A percentile compares a stretch with the other conserved stretches of the same genome.
phyloP scores from a whole-genome alignment of 2,113 vertebrate genomes.

The Vanacampus margaritifer region DNA sequence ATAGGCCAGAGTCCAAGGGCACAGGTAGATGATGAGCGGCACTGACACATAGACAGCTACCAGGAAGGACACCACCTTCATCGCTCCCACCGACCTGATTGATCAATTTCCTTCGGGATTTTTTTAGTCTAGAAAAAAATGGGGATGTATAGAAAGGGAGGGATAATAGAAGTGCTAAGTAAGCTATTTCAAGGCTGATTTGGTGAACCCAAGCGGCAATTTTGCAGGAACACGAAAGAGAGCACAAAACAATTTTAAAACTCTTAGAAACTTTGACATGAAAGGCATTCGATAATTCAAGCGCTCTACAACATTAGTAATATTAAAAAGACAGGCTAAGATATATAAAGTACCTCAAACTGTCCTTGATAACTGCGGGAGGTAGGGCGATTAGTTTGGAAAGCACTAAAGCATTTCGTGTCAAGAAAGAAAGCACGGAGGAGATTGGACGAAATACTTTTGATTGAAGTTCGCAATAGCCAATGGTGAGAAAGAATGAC shows the following conservation, averaged over 20 bases:
- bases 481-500: neutral
- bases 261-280: neutral
- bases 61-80: conserved; percentile 25
- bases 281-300: neutral
- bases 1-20: conserved; percentile 58
- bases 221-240: neutral
- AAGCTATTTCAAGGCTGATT: too few relatives aligned
- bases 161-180: too few relatives aligned
- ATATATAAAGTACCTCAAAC: neutral
- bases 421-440: neutral
- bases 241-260: neutral
- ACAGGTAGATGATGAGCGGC: conserved; percentile 52
- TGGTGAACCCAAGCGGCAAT: too few relatives aligned
- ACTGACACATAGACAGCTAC: conserved; percentile 35
- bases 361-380: neutral
- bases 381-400: too few relatives aligned
- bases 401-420: neutral
- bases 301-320: neutral
- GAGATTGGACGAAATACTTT: neutral
- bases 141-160: neutral
- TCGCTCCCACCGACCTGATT: conserved; percentile 26
- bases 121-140: neutral
- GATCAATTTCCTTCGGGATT: neutral
- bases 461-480: neutral
- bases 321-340: neutral